Conservation (phyloP, 2,113 vertebrate species). For the Plotosus lineatus region DNA sequence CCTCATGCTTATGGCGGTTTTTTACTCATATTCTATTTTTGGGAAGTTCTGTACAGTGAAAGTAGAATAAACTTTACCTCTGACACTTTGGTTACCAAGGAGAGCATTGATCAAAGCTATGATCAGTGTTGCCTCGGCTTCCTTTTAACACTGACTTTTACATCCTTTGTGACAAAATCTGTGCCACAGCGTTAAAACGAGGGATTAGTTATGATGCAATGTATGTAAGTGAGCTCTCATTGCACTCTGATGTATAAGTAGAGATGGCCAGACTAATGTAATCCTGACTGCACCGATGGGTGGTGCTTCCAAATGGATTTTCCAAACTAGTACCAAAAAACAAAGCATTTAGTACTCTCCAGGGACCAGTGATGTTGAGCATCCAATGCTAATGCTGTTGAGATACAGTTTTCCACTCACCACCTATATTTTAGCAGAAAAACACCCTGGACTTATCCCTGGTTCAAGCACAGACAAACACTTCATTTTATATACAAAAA, state of each 20-base stretch:
- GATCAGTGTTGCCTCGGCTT: constrained; percentile 25
- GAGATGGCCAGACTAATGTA: not conserved
- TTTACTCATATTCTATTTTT: constrained; percentile 10
- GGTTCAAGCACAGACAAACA: not conserved
- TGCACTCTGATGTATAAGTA: not conserved
- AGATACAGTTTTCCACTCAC: not conserved
- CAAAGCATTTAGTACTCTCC: not conserved
- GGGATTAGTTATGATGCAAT: not conserved
- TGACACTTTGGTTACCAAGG: constrained; percentile 43
- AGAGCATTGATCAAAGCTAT: constrained; percentile 7
- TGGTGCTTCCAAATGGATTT: constrained; percentile 16
- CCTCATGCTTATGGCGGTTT: not conserved
- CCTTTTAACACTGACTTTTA: constrained; percentile 25
- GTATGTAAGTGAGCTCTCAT: not conserved
- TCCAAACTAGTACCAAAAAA: constrained; percentile 12
- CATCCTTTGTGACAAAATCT: constrained; percentile 25
- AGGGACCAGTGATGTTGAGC: constrained; percentile 9
- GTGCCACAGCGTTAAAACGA: constrained; percentile 23
- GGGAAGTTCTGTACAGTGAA: constrained; percentile 3
- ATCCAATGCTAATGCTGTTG: constrained; percentile 3
- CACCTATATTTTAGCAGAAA: not conserved
- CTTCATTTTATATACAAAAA: not conserved
- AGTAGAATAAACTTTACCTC: constrained; percentile 36
- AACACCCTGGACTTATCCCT: not conserved
- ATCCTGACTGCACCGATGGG: not conserved